phyloP scores from a whole-genome alignment of 1,140 invertebrate genomes.

The Ectropis grisescens region DNA sequence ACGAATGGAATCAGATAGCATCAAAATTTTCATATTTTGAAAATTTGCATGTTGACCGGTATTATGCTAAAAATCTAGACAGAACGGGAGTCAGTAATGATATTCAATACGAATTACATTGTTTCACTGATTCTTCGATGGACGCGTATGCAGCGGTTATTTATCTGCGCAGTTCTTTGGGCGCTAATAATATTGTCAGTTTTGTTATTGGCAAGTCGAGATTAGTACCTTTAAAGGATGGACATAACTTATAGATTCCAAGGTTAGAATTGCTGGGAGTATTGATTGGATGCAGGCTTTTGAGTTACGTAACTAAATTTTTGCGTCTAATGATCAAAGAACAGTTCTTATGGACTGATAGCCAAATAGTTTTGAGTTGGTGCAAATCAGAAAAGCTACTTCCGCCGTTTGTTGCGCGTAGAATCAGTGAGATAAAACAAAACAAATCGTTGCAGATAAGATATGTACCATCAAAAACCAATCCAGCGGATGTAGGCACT shows the following conservation, averaged over 20 bases:
- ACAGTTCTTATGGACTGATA: conserved; percentile 17
- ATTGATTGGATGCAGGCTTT: conserved; percentile 12
- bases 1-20: conserved; percentile 7
- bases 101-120: conserved; percentile 5
- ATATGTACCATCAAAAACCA: conserved; percentile 6
- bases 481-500: conserved; percentile 12
- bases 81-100: not conserved
- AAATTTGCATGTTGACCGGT: conserved; percentile 5
- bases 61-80: conserved; percentile 3
- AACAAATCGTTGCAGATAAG: conserved; percentile 1
- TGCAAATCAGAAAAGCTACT: conserved; percentile 13
- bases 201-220: conserved; percentile 13
- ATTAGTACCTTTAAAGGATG: conserved; percentile 7
- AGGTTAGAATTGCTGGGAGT: conserved; percentile 12
- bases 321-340: conserved; percentile 3
- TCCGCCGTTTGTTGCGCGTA: conserved; percentile 12
- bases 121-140: conserved; percentile 7
- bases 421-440: conserved; percentile 10
- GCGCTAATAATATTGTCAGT: conserved; percentile 5
- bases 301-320: conserved; percentile 10
- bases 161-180: conserved; percentile 7
- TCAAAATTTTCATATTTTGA: conserved; percentile 3
- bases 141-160: conserved; percentile 13
- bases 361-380: conserved; percentile 14
- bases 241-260: conserved; percentile 14